Evolutionary conservation across 2,888 invertebrate species (phyloP).

Genomic region (Pammene fasciana): DNA sequence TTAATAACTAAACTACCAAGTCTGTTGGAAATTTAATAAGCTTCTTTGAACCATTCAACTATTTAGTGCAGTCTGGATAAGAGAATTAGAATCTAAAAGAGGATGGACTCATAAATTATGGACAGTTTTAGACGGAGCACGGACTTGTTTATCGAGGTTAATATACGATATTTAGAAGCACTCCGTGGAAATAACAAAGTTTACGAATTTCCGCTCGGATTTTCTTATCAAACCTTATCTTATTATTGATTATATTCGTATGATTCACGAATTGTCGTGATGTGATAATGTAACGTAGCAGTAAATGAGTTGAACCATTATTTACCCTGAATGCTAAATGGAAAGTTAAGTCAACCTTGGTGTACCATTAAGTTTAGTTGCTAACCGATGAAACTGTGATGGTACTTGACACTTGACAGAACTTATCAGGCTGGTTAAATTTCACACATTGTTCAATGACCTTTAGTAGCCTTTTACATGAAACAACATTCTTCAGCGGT

Average conservation of each 20-base stretch:
- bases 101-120: conserved; percentile 17
- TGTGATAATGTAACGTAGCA: conserved; percentile 6
- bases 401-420: neutral
- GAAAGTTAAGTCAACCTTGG: conserved; percentile 1
- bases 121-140: conserved; percentile 9
- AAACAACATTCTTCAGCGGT: no score
- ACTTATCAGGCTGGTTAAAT: neutral
- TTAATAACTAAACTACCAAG: conserved; percentile 7
- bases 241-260: conserved; percentile 7
- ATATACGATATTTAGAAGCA: conserved; percentile 19
- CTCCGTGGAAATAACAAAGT: neutral
- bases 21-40: conserved; percentile 16
- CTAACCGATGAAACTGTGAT: neutral
- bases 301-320: neutral
- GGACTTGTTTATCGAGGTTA: conserved; percentile 9
- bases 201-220: neutral
- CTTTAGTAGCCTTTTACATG: neutral
- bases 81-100: conserved; percentile 8
- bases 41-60: conserved; percentile 8
- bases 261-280: conserved; percentile 22
- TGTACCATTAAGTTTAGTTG: neutral
- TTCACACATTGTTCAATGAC: neutral
- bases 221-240: conserved; percentile 12
- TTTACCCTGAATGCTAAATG: conserved; percentile 17
- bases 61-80: conserved; percentile 5